phyloP scores from a whole-genome alignment of 64 coral and sea anemone genomes.

The Actinia equina region DNA sequence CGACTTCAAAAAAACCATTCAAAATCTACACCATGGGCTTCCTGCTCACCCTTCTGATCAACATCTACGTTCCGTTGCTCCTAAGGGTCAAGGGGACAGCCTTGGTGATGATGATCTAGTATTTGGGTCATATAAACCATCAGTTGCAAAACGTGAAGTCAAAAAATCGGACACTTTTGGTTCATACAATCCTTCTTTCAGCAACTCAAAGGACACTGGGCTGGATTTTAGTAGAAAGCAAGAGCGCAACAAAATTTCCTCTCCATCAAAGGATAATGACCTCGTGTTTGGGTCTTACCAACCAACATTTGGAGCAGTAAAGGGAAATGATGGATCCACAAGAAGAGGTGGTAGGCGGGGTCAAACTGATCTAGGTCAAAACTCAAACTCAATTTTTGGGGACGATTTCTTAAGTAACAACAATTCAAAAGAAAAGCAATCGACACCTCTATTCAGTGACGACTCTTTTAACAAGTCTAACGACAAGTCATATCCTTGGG shows the following conservation, averaged over 20 bases:
- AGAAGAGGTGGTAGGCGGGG: slow-evolving; percentile 30
- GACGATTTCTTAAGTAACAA: slow-evolving; percentile 65
- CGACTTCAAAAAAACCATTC: slow-evolving; percentile 83
- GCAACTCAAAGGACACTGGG: slow-evolving; percentile 48
- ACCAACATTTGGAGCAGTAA: slow-evolving; percentile 50
- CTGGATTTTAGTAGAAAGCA: slow-evolving; percentile 64
- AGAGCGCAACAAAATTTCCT: not conserved
- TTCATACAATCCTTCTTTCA: slow-evolving; percentile 73
- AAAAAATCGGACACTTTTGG: slow-evolving; percentile 17
- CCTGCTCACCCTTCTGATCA: slow-evolving; percentile 76
- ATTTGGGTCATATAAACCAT: slow-evolving; percentile 81
- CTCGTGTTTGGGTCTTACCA: slow-evolving; percentile 54
- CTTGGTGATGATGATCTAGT: slow-evolving; percentile 54
- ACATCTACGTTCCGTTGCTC: slow-evolving; percentile 19
- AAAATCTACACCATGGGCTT: slow-evolving; percentile 81
- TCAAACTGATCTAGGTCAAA: slow-evolving; percentile 6
- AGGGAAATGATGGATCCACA: not conserved
- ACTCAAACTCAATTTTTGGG: slow-evolving; percentile 42
- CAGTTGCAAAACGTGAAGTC: slow-evolving; percentile 26
- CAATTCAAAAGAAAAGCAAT: slow-evolving; percentile 7
- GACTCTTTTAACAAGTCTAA: slow-evolving; percentile 33
- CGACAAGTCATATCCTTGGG: slow-evolving; percentile 74
- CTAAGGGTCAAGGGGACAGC: not conserved
- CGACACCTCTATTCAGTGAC: slow-evolving; percentile 44
- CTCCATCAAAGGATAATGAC: slow-evolving; percentile 35